Evolutionary conservation across 2,797 vertebrate species (phyloP).

Genomic region (Clamator glandarius): DNA sequence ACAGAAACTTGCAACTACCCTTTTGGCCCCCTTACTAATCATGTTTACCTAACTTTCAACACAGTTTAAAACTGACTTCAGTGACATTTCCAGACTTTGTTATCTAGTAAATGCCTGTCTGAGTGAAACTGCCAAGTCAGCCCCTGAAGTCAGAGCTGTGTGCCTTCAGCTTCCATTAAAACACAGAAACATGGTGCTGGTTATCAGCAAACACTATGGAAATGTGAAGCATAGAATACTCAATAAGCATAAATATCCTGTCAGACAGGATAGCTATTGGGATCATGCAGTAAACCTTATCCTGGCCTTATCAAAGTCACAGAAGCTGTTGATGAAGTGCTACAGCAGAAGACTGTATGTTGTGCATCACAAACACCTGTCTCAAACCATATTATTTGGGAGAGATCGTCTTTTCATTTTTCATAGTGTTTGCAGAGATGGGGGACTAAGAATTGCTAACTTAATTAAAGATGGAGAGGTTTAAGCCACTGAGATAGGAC

Average conservation of each 20-base stretch:
- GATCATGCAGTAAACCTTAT: background rate
- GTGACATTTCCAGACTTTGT: constrained; percentile 6
- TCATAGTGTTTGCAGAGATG: background rate
- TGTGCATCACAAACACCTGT: background rate
- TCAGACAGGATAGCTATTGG: background rate
- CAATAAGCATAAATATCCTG: background rate
- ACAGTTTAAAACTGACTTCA: background rate
- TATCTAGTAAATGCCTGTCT: constrained; percentile 20
- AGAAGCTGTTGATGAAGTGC: background rate
- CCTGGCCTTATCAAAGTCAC: background rate
- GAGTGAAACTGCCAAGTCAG: background rate
- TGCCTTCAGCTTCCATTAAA: background rate
- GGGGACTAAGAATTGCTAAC: background rate
- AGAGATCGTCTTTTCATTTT: background rate
- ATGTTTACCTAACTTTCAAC: constrained; percentile 38
- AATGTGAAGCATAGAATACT: background rate
- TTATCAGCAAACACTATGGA: background rate
- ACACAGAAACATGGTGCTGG: background rate
- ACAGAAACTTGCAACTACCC: constrained; percentile 1
- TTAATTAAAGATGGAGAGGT: background rate
- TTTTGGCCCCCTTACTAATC: background rate
- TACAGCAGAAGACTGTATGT: background rate
- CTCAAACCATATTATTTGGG: background rate
- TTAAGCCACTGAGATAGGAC: background rate
- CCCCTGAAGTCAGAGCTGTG: background rate